Base-by-base conservation (phyloP, 64 coral and sea anemone genomes). In the Trachythela sp. region DNA sequence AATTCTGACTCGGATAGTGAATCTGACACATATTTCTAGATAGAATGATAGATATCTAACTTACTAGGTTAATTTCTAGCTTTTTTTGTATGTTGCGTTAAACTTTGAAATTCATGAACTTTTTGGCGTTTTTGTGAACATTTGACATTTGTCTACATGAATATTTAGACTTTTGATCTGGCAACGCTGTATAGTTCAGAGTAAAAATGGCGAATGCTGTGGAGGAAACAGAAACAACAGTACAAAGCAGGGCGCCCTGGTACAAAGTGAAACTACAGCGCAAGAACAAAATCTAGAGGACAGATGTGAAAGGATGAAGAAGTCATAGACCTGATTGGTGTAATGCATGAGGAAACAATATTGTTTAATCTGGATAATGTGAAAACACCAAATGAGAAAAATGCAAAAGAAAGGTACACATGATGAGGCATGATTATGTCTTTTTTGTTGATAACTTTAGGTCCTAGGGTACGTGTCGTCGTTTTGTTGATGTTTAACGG, bases 281-380 rank as follows among this genome's bases (percentile, higher is more conserved):
- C 56, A 27, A 64, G 56, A 64, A 64, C 56, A 64, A 64, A 86
- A 38, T 56, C 68, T 83, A 68, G 72, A 20, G 39, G 88, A 36
- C 20, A 32, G 32, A 27, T 72, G 39, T 50, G 88, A 68, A 89
- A 89, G 45, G 67, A 80, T 36, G 40, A 83, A 48, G 76, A 90
- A 32, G 70, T 84, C 1, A 26, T 54, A 20, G 49, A 58, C 27
- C 58, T 86, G 48, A 86, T 86, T 29, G 36, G 48, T 56, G 32
- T 88, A 13, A 88, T 88, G 87, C 39, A 88, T 36, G 60, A 88
- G 42, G 87, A 88, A 72, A 88, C 87, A 71, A 72, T 88, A 48
- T 33, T 88, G 56, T 76, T 88, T 40, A 88, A 54, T 72, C 68
- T 88, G 39, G 87, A 88, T 70, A 88, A 88, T 13, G 87, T 40